Base-by-base conservation (phyloP, 2,113 vertebrate genomes). In the Paralichthys olivaceus region DNA sequence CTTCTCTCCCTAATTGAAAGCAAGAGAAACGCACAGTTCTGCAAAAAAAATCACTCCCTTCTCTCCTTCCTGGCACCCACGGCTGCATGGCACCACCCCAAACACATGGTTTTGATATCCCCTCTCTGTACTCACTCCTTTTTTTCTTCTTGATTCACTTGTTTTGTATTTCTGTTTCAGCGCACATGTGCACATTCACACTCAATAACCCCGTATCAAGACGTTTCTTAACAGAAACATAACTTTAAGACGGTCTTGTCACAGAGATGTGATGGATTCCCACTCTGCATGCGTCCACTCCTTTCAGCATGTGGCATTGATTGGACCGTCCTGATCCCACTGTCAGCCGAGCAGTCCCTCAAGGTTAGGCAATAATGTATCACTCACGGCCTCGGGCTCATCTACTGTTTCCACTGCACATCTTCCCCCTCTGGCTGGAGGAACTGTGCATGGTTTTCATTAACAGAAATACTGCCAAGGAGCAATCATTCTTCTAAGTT, bases 61-160 rank as follows among this genome's bases (percentile, higher is more conserved):
- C 73, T 55, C 75, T 75, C 65, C 73, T 84, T 80, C 63, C 78
- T 80, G 84, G 84, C 87, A 81, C 79, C 72, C 60, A 8, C 25
- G 22, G 64, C 77, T 72, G 32, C 79, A 68, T 89, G 91, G 87
- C 89, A 82, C 60, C 57, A 54, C 74, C 85, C 86, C 91, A 92
- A 87, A 86, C 93, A 92, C 71, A 89, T 92, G 92, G 77, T 85
- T 92, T 75, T 89, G 84, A 94, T 94, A 72, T 68, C 72, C 66
- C 23, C 23, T 71, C 23, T 71, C 80, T 53, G 49, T 26, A 12
- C 79, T 71, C 65, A 5, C 64, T 28, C 58, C 13, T 23, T 62
- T 65, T 80, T 22, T 64, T 60, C 28, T 40, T 28, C 58, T 66
- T 62, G 1, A 70, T 81, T 80, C 68, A 61, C 78, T 83, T 87